Evolutionary conservation across 2,113 vertebrate genomes (phyloP).

Genomic region (Aplodontia rufa): DNA sequence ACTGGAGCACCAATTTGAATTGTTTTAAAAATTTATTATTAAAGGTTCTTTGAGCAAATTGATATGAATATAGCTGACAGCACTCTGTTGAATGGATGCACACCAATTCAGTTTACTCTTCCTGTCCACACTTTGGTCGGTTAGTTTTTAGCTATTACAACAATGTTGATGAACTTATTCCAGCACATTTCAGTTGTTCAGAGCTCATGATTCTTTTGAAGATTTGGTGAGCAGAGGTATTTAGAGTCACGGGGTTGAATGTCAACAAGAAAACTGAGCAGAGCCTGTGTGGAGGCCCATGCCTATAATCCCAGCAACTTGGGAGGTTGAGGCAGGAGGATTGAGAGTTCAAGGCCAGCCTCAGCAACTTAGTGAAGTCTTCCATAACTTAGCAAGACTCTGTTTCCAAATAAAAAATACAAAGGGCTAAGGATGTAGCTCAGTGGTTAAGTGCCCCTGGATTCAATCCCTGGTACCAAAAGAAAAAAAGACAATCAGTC

Average conservation of each 20-base stretch:
- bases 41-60: conserved; percentile 25
- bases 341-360: too few relatives aligned
- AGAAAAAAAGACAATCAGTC: too few relatives aligned
- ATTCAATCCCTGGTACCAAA: too few relatives aligned
- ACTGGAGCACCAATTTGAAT: not conserved
- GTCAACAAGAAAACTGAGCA: conserved; percentile 28
- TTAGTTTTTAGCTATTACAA: conserved; percentile 16
- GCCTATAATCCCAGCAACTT: too few relatives aligned
- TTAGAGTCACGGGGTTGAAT: not conserved
- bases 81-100: not conserved
- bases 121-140: not conserved
- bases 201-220: conserved; percentile 9
- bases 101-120: not conserved
- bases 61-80: not conserved
- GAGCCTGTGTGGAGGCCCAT: too few relatives aligned
- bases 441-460: too few relatives aligned
- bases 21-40: not conserved
- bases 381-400: too few relatives aligned
- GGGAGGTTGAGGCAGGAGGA: too few relatives aligned
- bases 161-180: not conserved
- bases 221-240: not conserved
- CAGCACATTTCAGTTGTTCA: not conserved
- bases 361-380: too few relatives aligned
- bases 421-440: too few relatives aligned
- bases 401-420: too few relatives aligned